These are phyloP conservation scores for Gastracanthus pulcherrimus DNA, from an alignment of 2,888 invertebrate genomes.

Conservation along the genomic window DNA sequence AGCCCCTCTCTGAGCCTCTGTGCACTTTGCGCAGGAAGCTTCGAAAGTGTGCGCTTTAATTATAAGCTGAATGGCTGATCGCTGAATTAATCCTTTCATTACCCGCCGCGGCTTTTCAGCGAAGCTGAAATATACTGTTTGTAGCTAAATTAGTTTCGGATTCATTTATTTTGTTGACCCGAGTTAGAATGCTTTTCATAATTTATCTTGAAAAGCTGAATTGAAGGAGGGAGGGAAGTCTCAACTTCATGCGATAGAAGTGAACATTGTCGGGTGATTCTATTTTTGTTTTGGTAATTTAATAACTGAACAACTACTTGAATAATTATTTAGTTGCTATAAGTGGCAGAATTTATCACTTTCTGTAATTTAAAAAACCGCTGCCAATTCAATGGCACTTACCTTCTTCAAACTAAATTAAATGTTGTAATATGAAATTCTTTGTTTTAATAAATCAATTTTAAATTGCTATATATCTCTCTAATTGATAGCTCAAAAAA, in stretches of 20 bases:
- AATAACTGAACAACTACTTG: too few relatives aligned
- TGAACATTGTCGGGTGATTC: background rate
- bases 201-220: background rate
- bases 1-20: background rate
- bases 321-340: too few relatives aligned
- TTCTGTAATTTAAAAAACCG: too few relatives aligned
- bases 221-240: background rate
- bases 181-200: background rate
- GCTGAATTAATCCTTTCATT: conserved; percentile 32
- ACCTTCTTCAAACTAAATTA: too few relatives aligned
- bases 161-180: conserved; percentile 19
- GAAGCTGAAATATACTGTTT: background rate
- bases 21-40: background rate
- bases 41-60: conserved; percentile 11
- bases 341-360: too few relatives aligned
- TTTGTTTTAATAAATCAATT: too few relatives aligned
- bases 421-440: too few relatives aligned
- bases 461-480: too few relatives aligned
- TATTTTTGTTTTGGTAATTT: background rate
- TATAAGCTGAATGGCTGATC: conserved; percentile 25
- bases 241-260: background rate
- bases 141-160: conserved; percentile 33
- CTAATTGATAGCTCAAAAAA: too few relatives aligned
- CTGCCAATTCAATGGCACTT: too few relatives aligned
- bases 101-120: background rate